Evolutionary conservation across 2,113 vertebrate genomes (phyloP).

Genomic region (Drymodes brunneopygia): DNA sequence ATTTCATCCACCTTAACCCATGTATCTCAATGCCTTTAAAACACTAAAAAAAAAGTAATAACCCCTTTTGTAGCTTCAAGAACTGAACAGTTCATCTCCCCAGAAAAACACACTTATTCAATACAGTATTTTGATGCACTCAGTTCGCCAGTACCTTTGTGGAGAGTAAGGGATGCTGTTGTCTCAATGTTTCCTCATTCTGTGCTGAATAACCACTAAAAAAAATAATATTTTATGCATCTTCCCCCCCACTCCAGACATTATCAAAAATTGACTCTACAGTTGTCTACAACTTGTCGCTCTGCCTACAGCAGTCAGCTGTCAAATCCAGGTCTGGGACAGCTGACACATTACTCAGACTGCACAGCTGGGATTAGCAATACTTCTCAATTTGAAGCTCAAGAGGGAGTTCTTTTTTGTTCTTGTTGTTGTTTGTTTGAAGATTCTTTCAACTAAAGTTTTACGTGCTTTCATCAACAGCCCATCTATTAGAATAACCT

Average conservation of each 20-base stretch:
- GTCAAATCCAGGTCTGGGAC: background rate
- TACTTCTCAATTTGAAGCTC: background rate
- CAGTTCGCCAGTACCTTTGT: fast-evolving
- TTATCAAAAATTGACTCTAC: background rate
- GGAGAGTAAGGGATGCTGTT: background rate
- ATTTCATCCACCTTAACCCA: background rate
- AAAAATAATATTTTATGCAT: background rate
- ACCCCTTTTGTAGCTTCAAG: background rate
- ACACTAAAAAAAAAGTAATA: background rate
- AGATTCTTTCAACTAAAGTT: background rate
- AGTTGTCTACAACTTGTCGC: background rate
- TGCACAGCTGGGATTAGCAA: background rate
- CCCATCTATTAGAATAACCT: background rate
- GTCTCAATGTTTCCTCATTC: background rate
- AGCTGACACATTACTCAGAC: background rate
- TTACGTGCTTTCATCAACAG: background rate
- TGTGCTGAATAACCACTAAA: background rate
- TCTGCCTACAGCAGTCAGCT: background rate
- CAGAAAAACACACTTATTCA: fast-evolving
- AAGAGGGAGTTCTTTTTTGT: background rate
- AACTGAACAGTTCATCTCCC: background rate
- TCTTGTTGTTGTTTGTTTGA: background rate
- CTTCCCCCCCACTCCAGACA: background rate
- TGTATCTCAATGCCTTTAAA: background rate
- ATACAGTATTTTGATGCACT: background rate